These are phyloP conservation scores for Caranx melampygus DNA, from an alignment of 2,113 vertebrate genomes.

Conservation along the genomic window DNA sequence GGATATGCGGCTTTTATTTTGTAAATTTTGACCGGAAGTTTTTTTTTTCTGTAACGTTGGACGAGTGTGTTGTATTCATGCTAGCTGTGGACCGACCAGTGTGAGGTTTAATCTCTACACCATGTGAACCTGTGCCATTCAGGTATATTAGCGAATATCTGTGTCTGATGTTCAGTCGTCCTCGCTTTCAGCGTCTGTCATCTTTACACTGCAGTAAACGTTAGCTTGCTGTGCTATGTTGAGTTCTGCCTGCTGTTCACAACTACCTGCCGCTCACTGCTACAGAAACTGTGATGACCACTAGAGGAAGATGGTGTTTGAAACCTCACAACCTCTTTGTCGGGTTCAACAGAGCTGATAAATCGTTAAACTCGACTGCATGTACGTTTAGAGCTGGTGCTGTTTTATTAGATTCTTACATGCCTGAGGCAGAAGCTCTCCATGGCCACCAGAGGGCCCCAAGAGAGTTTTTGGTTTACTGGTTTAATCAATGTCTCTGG, in stretches of 20 bases:
- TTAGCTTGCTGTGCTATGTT: not conserved
- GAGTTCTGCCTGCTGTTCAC: too few relatives aligned
- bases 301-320: not conserved
- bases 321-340: too few relatives aligned
- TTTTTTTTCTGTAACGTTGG: not conserved
- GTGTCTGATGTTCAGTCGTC: not conserved
- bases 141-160: constrained; percentile 5
- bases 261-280: too few relatives aligned
- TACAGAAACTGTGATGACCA: not conserved
- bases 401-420: too few relatives aligned
- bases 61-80: not conserved
- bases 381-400: too few relatives aligned
- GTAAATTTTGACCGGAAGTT: constrained; percentile 38
- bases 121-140: constrained; percentile 17
- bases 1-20: not conserved
- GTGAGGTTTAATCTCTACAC: not conserved
- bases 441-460: too few relatives aligned
- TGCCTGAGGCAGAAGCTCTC: too few relatives aligned
- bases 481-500: too few relatives aligned
- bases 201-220: not conserved
- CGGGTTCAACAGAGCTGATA: too few relatives aligned
- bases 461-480: too few relatives aligned
- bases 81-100: not conserved
- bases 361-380: too few relatives aligned
- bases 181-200: not conserved